Conservation (phyloP, 2,113 vertebrate species). For the Calyptommatus sinebrachiatus region DNA sequence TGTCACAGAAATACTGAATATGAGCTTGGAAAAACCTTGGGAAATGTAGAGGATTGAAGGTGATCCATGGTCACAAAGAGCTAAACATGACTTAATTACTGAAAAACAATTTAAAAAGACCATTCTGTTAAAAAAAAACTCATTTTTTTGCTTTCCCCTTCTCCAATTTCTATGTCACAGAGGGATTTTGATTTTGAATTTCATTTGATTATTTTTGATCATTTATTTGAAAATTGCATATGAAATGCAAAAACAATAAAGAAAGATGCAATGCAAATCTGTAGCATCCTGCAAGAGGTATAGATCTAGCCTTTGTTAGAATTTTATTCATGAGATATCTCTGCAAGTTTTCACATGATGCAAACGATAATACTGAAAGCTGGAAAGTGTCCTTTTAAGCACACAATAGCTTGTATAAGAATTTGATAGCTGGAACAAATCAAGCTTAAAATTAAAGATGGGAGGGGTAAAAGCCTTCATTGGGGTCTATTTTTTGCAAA, state of each 20-base stretch:
- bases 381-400: constrained; percentile 3
- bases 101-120: no score
- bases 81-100: no score
- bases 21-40: not conserved
- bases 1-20: not conserved
- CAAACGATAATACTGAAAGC: not conserved
- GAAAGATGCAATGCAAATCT: not conserved
- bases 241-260: not conserved
- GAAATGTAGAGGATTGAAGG: no score
- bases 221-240: not conserved
- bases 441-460: not conserved
- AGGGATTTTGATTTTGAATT: not conserved
- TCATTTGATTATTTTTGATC: not conserved
- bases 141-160: not conserved
- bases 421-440: constrained; percentile 8
- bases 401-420: not conserved
- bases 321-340: not conserved
- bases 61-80: no score
- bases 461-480: not conserved
- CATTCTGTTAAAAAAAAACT: no score
- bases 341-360: not conserved
- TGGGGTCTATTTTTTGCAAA: not conserved
- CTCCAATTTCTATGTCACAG: not conserved
- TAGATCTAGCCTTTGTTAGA: not conserved
- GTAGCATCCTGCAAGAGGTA: not conserved